A percentile compares a stretch with the other conserved stretches of the same genome.
Evolutionary conservation across 2,797 vertebrate species (phyloP).

Genomic region (Threskiornis aethiopicus): DNA sequence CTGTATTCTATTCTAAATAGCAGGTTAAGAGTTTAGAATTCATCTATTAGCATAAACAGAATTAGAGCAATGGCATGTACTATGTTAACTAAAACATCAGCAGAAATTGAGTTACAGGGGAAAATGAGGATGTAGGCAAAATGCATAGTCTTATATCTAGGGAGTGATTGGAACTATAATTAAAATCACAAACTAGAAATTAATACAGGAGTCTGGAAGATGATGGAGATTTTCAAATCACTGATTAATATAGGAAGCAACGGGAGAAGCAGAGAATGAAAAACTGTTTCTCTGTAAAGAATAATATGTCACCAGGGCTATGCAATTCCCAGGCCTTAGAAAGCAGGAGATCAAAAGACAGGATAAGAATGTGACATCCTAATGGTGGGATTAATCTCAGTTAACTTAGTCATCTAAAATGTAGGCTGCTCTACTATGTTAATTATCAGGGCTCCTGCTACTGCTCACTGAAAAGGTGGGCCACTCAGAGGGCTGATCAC

Average conservation of each 20-base stretch:
- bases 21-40: conserved; percentile 58
- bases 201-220: conserved; percentile 18
- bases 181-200: conserved; percentile 56
- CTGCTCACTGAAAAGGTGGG: background rate
- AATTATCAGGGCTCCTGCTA: background rate
- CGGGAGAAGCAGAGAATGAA: conserved; percentile 4
- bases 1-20: conserved; percentile 60
- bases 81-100: conserved; percentile 29
- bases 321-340: background rate
- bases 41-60: conserved; percentile 65
- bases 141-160: background rate
- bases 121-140: conserved; percentile 13
- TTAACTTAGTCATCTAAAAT: background rate
- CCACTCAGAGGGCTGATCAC: background rate
- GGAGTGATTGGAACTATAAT: conserved; percentile 43
- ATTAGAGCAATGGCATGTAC: conserved; percentile 20
- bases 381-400: background rate
- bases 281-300: background rate
- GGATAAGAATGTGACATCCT: background rate
- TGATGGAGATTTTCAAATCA: conserved; percentile 12
- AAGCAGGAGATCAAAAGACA: background rate
- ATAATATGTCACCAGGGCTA: fast-evolving
- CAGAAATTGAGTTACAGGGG: conserved; percentile 2
- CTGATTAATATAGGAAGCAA: conserved; percentile 7
- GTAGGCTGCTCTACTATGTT: background rate